A percentile compares a stretch with the other conserved stretches of the same genome.
These are phyloP conservation scores for Drosophila pseudoananassae DNA, from an alignment of 1,140 invertebrate genomes.

Conservation along the genomic window DNA sequence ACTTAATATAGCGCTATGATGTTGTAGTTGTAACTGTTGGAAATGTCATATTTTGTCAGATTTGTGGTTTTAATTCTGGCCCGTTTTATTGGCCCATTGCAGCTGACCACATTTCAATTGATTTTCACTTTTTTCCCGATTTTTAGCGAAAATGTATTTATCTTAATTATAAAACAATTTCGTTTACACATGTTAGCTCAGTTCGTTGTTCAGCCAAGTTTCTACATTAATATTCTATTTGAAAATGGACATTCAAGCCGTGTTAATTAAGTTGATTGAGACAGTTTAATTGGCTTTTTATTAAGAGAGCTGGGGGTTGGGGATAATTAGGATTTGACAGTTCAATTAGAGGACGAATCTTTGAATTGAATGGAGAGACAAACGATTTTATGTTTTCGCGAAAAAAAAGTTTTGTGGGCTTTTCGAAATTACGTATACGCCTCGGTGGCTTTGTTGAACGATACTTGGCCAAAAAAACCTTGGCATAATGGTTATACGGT, in stretches of 20 bases:
- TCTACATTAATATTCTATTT: conserved; percentile 28
- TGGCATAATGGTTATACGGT: background rate
- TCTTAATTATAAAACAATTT: conserved; percentile 3
- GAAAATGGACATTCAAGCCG: conserved; percentile 21
- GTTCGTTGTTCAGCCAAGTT: conserved; percentile 7
- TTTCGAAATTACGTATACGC: conserved; percentile 20
- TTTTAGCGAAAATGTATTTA: background rate
- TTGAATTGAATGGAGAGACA: conserved; percentile 20
- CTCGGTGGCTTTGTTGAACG: background rate
- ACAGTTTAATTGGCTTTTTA: conserved; percentile 59
- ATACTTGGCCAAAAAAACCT: background rate
- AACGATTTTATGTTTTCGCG: conserved; percentile 16
- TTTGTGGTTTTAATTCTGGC: conserved; percentile 55
- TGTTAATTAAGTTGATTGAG: conserved; percentile 39
- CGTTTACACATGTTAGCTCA: conserved; percentile 13
- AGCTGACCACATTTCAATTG: conserved; percentile 66
- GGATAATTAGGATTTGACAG: conserved; percentile 48
- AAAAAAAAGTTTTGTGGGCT: conserved; percentile 18
- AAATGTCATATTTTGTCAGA: conserved; percentile 43
- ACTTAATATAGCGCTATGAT: conserved; percentile 8
- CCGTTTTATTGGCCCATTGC: conserved; percentile 21
- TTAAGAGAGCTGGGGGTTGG: background rate
- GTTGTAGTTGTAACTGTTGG: conserved; percentile 15
- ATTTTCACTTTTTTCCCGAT: conserved; percentile 57
- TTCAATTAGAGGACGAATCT: conserved; percentile 32